Conservation (phyloP, 2,888 invertebrate species). For the Pseudeuparius sepicola region DNA sequence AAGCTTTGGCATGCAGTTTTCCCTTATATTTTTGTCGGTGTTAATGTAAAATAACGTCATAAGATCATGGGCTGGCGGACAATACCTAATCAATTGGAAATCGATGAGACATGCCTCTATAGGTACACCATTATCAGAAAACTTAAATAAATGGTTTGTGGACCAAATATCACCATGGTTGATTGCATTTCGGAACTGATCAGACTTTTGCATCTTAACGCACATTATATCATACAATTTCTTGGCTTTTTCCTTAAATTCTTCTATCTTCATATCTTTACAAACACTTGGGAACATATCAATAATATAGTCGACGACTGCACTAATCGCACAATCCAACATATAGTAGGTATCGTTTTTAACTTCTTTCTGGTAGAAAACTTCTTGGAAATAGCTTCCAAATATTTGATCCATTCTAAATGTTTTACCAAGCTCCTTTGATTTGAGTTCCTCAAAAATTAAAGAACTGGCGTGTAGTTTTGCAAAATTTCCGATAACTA, state of each 20-base stretch:
- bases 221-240: constrained; percentile 27
- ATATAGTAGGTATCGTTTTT: too few species aligned
- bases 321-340: not conserved
- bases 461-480: constrained; percentile 31
- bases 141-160: constrained; percentile 31
- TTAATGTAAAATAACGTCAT: constrained; percentile 32
- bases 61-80: constrained; percentile 54
- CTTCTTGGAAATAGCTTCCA: constrained; percentile 22
- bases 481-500: constrained; percentile 26
- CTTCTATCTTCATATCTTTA: constrained; percentile 13
- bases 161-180: constrained; percentile 34
- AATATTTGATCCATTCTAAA: constrained; percentile 29
- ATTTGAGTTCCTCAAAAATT: constrained; percentile 28
- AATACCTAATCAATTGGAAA: constrained; percentile 40
- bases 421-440: constrained; percentile 19
- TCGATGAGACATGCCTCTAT: constrained; percentile 30
- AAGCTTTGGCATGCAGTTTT: constrained; percentile 20
- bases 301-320: constrained; percentile 11
- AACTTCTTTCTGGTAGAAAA: too few species aligned
- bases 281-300: constrained; percentile 19
- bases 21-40: constrained; percentile 22
- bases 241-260: constrained; percentile 14
- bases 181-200: constrained; percentile 35
- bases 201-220: constrained; percentile 29
- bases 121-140: constrained; percentile 16